Percentiles rank a stretch among this genome's conserved stretches.
These are phyloP conservation scores for Siniperca chuatsi DNA, from an alignment of 2,113 vertebrate genomes.

Conservation along the genomic window DNA sequence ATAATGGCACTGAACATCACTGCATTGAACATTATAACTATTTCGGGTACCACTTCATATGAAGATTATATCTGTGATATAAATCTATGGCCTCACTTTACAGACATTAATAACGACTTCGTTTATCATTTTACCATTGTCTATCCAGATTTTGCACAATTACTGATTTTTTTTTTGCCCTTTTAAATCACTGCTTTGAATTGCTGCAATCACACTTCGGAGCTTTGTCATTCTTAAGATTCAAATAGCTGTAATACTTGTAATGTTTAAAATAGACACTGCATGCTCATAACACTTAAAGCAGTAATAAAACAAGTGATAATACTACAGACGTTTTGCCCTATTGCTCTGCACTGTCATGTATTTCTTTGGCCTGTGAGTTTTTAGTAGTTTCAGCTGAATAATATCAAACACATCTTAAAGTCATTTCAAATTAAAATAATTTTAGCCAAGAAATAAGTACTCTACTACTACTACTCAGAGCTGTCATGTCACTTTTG, in stretches of 20 bases:
- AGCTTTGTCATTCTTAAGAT: not conserved
- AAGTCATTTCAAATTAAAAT: not conserved
- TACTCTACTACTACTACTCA: too few species aligned
- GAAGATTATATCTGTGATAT: constrained; percentile 59
- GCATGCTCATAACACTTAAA: not conserved
- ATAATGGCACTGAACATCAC: constrained; percentile 56
- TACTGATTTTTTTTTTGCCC: not conserved
- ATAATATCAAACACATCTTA: not conserved
- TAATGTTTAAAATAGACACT: constrained; percentile 2
- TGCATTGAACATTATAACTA: constrained; percentile 48
- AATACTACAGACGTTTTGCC: not conserved
- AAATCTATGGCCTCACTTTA: constrained; percentile 48
- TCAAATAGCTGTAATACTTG: constrained; percentile 11
- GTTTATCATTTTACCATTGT: constrained; percentile 25
- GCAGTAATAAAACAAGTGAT: constrained; percentile 8
- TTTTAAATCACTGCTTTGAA: constrained; percentile 15
- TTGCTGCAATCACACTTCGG: not conserved
- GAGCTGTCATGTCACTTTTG: too few species aligned
- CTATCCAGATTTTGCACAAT: not conserved
- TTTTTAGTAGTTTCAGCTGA: not conserved
- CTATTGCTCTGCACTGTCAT: not conserved
- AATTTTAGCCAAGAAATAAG: too few species aligned
- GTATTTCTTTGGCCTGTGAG: not conserved
- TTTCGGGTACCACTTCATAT: constrained; percentile 59
- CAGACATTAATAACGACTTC: constrained; percentile 35